Evolutionary conservation across 2,113 vertebrate species (phyloP).

Genomic region (Felis chaus): DNA sequence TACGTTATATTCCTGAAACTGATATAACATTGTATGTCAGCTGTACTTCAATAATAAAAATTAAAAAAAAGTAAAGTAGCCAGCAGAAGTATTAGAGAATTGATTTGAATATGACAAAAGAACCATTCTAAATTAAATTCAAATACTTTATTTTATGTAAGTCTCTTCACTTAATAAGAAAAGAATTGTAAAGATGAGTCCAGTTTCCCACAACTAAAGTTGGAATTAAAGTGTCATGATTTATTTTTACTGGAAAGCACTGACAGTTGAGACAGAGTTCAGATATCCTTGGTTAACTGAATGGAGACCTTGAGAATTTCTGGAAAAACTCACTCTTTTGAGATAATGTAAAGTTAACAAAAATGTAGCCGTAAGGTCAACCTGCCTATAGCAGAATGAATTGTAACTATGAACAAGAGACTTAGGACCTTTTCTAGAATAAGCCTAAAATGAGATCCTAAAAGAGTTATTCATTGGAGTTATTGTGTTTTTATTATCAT

Average conservation of each 20-base stretch:
- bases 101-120: slow-evolving; percentile 7
- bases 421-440: neutral
- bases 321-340: slow-evolving; percentile 27
- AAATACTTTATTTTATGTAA: slow-evolving; percentile 7
- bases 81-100: neutral
- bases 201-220: slow-evolving; percentile 14
- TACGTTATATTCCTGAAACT: too few relatives aligned
- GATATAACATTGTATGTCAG: too few relatives aligned
- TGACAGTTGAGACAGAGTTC: slow-evolving; percentile 42
- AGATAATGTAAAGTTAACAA: neutral
- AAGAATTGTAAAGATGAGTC: slow-evolving; percentile 7
- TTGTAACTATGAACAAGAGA: neutral
- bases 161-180: neutral
- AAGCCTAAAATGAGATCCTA: neutral
- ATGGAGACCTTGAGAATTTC: neutral
- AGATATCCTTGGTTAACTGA: slow-evolving; percentile 20
- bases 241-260: slow-evolving; percentile 55
- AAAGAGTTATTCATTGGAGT: neutral
- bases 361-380: neutral
- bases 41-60: too few relatives aligned
- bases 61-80: neutral
- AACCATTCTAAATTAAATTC: slow-evolving; percentile 33
- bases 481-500: neutral
- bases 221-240: slow-evolving; percentile 44
- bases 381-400: neutral